Conservation (phyloP, 2,888 invertebrate genomes). For the Argynnis bischoffii region DNA sequence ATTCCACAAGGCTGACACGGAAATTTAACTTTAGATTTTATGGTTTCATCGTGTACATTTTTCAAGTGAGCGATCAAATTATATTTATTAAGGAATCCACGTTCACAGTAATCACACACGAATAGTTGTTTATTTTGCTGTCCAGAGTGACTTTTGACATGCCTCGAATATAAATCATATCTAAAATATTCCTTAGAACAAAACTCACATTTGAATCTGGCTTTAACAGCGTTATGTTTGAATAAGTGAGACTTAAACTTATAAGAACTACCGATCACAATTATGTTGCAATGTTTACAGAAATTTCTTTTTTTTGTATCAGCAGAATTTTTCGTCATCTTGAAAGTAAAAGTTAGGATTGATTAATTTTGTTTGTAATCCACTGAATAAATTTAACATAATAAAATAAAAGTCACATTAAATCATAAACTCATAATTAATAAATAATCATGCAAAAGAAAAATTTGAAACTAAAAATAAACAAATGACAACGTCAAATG, state of each 20-base stretch:
- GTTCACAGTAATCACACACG: slow-evolving; percentile 61
- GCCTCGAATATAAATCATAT: slow-evolving; percentile 52
- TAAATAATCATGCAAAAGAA: slow-evolving; percentile 8
- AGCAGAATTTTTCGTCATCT: slow-evolving; percentile 37
- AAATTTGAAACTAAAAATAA: slow-evolving; percentile 13
- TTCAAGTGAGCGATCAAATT: slow-evolving; percentile 58
- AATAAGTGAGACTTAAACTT: slow-evolving; percentile 56
- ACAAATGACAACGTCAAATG: slow-evolving; percentile 2
- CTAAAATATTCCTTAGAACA: slow-evolving; percentile 60
- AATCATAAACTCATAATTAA: background rate
- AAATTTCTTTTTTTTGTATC: slow-evolving; percentile 36
- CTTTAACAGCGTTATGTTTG: slow-evolving; percentile 52
- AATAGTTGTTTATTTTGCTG: slow-evolving; percentile 39
- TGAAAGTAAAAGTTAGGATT: background rate
- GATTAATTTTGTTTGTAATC: background rate
- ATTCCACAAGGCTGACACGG: slow-evolving; percentile 57
- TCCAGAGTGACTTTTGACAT: slow-evolving; percentile 42
- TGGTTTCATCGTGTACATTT: slow-evolving; percentile 56
- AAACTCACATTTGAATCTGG: slow-evolving; percentile 52
- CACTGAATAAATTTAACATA: background rate
- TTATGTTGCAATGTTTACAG: slow-evolving; percentile 55
- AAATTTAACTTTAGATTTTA: slow-evolving; percentile 38
- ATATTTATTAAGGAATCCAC: slow-evolving; percentile 57
- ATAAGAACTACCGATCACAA: slow-evolving; percentile 48
- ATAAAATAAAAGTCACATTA: background rate